These are phyloP conservation scores for Lepidocolaptes lacrymiger DNA, from an alignment of 2,797 vertebrate species.

Conservation along the genomic window DNA sequence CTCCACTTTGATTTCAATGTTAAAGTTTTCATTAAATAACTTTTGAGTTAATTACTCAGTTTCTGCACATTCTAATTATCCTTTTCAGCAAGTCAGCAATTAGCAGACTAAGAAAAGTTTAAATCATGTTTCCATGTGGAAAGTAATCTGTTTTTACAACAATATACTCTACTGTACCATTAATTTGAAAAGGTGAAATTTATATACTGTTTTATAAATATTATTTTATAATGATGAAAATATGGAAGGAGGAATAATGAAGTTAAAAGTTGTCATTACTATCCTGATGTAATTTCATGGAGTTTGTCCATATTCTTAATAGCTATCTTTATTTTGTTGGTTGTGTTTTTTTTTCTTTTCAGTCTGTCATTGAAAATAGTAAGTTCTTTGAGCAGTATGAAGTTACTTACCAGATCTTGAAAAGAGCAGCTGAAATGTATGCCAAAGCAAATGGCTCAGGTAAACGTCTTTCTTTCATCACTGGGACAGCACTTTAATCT, in stretches of 20 bases:
- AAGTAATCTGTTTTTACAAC: not conserved
- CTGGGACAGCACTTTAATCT: not conserved
- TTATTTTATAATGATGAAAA: not conserved
- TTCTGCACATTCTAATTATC: not conserved
- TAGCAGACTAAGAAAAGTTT: not conserved
- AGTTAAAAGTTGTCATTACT: not conserved
- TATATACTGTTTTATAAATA: not conserved
- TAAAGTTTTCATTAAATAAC: not conserved
- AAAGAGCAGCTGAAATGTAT: conserved; percentile 91
- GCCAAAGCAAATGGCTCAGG: conserved; percentile 92
- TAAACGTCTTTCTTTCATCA: conserved; percentile 64
- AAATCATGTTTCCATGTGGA: not conserved
- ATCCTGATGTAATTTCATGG: not conserved
- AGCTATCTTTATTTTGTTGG: not conserved
- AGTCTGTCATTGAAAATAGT: conserved; percentile 95
- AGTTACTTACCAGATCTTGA: conserved; percentile 89
- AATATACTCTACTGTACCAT: not conserved
- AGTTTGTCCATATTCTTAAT: not conserved
- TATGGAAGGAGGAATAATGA: not conserved
- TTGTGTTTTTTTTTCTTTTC: not conserved
- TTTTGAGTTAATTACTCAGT: not conserved
- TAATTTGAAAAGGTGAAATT: not conserved
- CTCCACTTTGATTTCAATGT: not conserved
- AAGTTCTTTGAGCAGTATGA: conserved; percentile 97
- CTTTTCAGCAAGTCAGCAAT: not conserved